Conservation (phyloP, 2,888 invertebrate genomes). For the Drosophila affinis region DNA sequence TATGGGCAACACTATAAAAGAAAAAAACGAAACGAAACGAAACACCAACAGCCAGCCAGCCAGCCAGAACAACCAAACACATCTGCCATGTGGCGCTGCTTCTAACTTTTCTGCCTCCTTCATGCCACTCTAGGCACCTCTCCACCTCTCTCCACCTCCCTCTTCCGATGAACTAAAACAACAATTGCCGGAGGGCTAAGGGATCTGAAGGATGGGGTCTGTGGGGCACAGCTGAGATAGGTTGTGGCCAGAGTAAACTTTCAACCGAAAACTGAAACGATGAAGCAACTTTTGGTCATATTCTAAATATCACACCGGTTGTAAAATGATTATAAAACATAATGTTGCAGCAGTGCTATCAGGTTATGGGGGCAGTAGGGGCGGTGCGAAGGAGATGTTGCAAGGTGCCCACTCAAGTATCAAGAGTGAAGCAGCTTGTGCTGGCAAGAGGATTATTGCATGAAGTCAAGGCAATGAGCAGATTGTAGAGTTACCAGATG, state of each 20-base stretch:
- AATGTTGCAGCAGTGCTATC: constrained; percentile 46
- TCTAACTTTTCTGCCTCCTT: constrained; percentile 50
- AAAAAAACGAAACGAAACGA: constrained; percentile 18
- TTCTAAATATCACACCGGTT: constrained; percentile 76
- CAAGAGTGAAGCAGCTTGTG: neutral
- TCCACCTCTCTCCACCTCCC: constrained; percentile 28
- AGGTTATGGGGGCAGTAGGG: neutral
- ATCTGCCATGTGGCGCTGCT: constrained; percentile 71
- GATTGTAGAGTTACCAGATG: neutral
- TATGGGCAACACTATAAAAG: constrained; percentile 78
- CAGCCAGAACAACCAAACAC: constrained; percentile 54
- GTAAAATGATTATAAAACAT: constrained; percentile 80
- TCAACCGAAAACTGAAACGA: constrained; percentile 48
- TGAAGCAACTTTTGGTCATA: constrained; percentile 69
- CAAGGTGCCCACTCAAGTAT: neutral
- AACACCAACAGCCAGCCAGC: constrained; percentile 6
- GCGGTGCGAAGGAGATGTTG: neutral
- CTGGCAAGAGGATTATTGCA: neutral
- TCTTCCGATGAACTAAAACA: constrained; percentile 57
- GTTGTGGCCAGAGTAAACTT: constrained; percentile 55
- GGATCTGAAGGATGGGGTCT: neutral
- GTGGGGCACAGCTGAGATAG: constrained; percentile 21
- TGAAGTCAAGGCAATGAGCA: neutral
- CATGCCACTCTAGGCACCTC: constrained; percentile 17
- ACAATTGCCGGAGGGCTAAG: constrained; percentile 36